Conservation (phyloP, 1,140 invertebrate genomes). For the Lordiphosa clarofinis region DNA sequence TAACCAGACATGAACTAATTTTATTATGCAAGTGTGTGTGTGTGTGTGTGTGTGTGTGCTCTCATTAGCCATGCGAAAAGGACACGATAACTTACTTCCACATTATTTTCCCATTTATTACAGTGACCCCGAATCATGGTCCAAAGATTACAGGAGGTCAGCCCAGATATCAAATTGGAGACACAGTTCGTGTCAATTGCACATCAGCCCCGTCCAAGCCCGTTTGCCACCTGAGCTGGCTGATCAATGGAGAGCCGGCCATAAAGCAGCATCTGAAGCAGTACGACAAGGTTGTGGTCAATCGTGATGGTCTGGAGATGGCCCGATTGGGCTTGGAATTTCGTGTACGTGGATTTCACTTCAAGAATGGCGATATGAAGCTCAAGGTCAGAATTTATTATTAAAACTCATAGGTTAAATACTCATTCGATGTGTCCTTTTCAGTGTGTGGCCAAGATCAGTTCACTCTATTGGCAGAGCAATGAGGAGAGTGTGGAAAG, state of each 20-base stretch:
- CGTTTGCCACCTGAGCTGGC: slow-evolving; percentile 91
- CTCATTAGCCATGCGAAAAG: not conserved
- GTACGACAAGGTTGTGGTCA: slow-evolving; percentile 65
- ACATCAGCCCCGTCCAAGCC: slow-evolving; percentile 91
- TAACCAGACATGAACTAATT: not conserved
- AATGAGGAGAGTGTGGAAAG: slow-evolving; percentile 91
- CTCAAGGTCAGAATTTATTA: slow-evolving; percentile 82
- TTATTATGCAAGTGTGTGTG: slow-evolving; percentile 10
- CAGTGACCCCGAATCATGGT: slow-evolving; percentile 90
- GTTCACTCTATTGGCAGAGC: slow-evolving; percentile 89
- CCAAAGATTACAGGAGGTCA: slow-evolving; percentile 90
- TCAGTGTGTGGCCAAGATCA: slow-evolving; percentile 91
- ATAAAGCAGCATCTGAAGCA: slow-evolving; percentile 79
- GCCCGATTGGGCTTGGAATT: slow-evolving; percentile 87
- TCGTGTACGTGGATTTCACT: slow-evolving; percentile 87
- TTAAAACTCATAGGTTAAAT: not conserved
- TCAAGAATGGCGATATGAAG: slow-evolving; percentile 90
- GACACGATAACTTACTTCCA: not conserved
- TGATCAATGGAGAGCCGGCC: slow-evolving; percentile 91
- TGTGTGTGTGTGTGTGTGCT: slow-evolving; percentile 2
- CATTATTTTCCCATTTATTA: slow-evolving; percentile 40
- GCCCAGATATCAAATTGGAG: slow-evolving; percentile 89
- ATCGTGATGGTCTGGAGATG: slow-evolving; percentile 83
- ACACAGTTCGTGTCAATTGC: slow-evolving; percentile 90
- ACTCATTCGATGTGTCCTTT: not conserved